Evolutionary conservation across 2,797 vertebrate species (phyloP), one percentile per base, ranked within the genome.

Genomic region (Acropternis orthonyx): DNA sequence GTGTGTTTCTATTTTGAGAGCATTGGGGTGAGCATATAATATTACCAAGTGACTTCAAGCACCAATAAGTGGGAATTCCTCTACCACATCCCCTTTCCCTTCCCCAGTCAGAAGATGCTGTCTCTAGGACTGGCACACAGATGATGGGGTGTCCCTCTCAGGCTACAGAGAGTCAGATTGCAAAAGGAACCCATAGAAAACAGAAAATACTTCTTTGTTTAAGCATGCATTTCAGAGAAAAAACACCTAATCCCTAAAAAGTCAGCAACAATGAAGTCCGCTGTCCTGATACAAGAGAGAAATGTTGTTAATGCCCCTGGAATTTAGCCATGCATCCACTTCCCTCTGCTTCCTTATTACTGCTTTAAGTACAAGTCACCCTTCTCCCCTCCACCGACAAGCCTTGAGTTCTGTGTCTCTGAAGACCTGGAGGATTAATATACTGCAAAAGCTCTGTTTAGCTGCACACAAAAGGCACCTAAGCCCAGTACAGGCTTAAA

Each of bases 191-290:
- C 43, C 72, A 67, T 8, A 94, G 41, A 48, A 92, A 90, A 73
- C 1, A 87, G 21, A 96, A 91, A 95, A 89, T 68, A 91, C 72
- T 52, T 85, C 89, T 93, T 96, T 96, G 91, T 96, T 88, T 54
- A 88, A 95, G 59, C 44, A 58, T 55, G 63, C 30, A 55, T 81
- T 89, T 93, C 75, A 63, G 72, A 59, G 63, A 24, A 48, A 54
- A 71, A 49, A 46, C 12, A 17, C 3, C 59, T 95, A 95, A 95
- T 94, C 88, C 83, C 75, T 78, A 65, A 63, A 22, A 89, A 90
- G 36, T 75, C 51, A 63, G 48, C 30, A 78, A 96, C 94, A 97
- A 95, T 93, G 94, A 93, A 83, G 52, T 37, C 75, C 5, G 72
- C 85, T 95, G 92, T 93, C 77, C 89, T 51, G 36, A 69, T n/a